Conservation (phyloP, 1,140 invertebrate species). For the Lepidurus couesii region DNA sequence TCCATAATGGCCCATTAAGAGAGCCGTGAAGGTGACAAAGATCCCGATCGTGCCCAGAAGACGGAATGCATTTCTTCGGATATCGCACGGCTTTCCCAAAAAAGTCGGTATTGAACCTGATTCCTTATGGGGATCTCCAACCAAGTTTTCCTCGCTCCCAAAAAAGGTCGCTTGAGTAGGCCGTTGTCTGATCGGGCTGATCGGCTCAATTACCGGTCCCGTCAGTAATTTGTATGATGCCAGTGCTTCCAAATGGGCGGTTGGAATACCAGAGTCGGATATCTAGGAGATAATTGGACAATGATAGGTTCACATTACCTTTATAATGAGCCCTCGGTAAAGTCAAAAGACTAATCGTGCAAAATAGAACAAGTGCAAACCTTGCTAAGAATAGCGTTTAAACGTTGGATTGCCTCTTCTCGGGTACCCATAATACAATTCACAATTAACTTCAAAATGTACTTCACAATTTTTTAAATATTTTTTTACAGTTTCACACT, state of each 20-base stretch:
- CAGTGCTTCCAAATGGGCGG: neutral
- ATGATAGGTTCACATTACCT: neutral
- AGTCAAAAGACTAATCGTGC: neutral
- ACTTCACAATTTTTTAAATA: too few species aligned
- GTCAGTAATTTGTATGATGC: neutral
- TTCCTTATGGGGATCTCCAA: neutral
- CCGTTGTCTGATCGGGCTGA: neutral
- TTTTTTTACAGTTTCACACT: too few species aligned
- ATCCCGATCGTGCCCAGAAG: neutral
- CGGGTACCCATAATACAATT: neutral
- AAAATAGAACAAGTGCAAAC: neutral
- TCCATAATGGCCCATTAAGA: slow-evolving; percentile 19
- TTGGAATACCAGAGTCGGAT: neutral
- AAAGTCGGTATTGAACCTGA: neutral
- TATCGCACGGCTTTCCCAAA: neutral
- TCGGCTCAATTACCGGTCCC: neutral
- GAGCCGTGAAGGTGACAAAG: slow-evolving; percentile 7
- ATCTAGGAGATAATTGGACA: neutral
- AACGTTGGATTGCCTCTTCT: neutral
- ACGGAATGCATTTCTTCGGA: neutral
- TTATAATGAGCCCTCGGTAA: neutral
- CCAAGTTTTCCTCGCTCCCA: neutral
- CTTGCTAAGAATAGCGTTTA: neutral
- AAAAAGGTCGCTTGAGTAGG: neutral
- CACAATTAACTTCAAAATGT: too few species aligned